Percentiles rank a stretch among this genome's conserved stretches.
phyloP scores from a whole-genome alignment of 2,888 invertebrate species.

The Amiota communis region DNA sequence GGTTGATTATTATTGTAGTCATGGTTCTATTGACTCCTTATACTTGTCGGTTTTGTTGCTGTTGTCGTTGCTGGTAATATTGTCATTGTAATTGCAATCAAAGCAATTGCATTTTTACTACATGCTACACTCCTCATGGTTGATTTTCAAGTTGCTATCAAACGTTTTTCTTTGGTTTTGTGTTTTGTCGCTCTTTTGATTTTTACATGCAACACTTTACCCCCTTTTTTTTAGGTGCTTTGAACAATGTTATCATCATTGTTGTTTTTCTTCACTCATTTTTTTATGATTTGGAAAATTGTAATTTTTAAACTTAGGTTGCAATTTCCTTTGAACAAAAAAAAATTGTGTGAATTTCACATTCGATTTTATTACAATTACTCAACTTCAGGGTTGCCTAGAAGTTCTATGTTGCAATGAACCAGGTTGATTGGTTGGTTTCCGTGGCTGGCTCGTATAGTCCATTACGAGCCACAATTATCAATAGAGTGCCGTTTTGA shows the following conservation, averaged over 20 bases:
- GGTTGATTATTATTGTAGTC: constrained; percentile 11
- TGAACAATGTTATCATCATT: constrained; percentile 24
- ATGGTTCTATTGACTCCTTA: too few species aligned
- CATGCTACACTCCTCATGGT: not conserved
- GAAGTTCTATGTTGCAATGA: too few species aligned
- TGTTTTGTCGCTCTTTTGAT: not conserved
- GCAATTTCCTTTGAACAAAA: too few species aligned
- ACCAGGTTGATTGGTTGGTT: too few species aligned
- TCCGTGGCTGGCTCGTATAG: too few species aligned
- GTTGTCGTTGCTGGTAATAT: not conserved
- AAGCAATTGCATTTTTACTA: constrained; percentile 52
- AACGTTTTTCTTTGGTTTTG: not conserved
- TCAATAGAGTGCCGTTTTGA: too few species aligned
- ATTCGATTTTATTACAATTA: too few species aligned
- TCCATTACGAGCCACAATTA: too few species aligned
- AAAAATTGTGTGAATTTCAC: too few species aligned
- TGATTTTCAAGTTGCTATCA: not conserved
- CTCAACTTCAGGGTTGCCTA: too few species aligned
- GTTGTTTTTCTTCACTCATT: not conserved
- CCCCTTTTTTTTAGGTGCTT: constrained; percentile 28
- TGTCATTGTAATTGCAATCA: constrained; percentile 58
- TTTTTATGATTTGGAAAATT: not conserved
- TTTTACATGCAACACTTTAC: too few species aligned
- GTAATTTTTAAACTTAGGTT: not conserved
- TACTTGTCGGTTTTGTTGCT: not conserved